Evolutionary conservation across 1,140 invertebrate species (phyloP).

Genomic region (Batillaria attramentaria): DNA sequence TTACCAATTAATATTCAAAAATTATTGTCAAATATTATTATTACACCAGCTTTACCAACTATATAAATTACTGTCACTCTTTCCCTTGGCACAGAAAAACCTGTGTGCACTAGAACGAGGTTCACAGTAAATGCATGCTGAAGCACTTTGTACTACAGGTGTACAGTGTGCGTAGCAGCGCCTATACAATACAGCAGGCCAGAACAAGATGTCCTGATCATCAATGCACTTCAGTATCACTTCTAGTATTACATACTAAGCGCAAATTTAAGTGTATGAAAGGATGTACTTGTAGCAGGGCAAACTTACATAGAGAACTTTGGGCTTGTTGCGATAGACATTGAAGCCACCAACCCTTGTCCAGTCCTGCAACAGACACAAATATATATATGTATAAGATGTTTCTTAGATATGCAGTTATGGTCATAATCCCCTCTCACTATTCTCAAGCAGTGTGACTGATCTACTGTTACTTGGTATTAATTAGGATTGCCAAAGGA

Average conservation of each 20-base stretch:
- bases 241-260: background rate
- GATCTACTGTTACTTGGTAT: background rate
- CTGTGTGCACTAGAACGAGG: too few relatives aligned
- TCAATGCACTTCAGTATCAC: too few relatives aligned
- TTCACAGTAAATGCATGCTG: background rate
- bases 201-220: background rate
- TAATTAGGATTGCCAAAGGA: background rate
- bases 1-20: too few relatives aligned
- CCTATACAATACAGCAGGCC: background rate
- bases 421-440: background rate
- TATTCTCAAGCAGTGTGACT: background rate
- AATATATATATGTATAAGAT: background rate
- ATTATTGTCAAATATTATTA: too few relatives aligned
- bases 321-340: background rate
- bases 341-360: slow-evolving; percentile 14
- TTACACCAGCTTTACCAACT: too few relatives aligned
- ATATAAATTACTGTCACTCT: too few relatives aligned
- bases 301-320: background rate
- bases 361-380: slow-evolving; percentile 23
- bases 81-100: too few relatives aligned
- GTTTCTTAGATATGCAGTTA: background rate
- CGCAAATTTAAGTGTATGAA: background rate
- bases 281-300: background rate
- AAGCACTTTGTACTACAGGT: background rate
- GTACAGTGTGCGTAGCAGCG: background rate